Percentiles rank a stretch among this genome's conserved stretches.
phyloP scores from a whole-genome alignment of 1,140 invertebrate genomes.

The Armadillidium nasatum region DNA sequence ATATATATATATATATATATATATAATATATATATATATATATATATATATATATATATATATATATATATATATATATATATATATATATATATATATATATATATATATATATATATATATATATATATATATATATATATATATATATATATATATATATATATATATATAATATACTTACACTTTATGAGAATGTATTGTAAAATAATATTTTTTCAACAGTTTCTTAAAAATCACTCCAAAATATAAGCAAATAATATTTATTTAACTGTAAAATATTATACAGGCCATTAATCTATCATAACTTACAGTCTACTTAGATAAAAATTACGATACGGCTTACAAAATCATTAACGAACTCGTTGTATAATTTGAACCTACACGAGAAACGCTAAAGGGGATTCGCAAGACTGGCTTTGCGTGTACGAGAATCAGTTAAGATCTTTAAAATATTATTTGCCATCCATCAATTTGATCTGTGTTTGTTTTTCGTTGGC shows the following conservation, averaged over 20 bases:
- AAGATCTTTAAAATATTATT: conserved; percentile 12
- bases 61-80: too few species aligned
- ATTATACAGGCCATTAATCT: conserved; percentile 4
- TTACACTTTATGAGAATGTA: too few species aligned
- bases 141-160: too few species aligned
- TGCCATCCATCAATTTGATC: conserved; percentile 2
- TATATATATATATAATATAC: too few species aligned
- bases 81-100: too few species aligned
- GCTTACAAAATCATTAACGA: conserved; percentile 8
- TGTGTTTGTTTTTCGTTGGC: neutral
- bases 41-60: too few species aligned
- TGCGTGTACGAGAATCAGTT: neutral
- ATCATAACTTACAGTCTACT: conserved; percentile 10
- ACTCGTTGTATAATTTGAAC: neutral
- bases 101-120: too few species aligned
- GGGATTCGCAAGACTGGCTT: neutral
- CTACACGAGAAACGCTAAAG: neutral
- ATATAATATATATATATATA: neutral
- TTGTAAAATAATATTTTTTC: too few species aligned
- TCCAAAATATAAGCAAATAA: neutral
- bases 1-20: neutral
- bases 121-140: too few species aligned
- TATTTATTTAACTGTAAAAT: conserved; percentile 7
- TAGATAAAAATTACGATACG: conserved; percentile 2
- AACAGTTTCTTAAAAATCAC: neutral